A percentile compares a stretch with the other conserved stretches of the same genome.
phyloP scores from a whole-genome alignment of 1,140 invertebrate species.

The Bombus confusus region DNA sequence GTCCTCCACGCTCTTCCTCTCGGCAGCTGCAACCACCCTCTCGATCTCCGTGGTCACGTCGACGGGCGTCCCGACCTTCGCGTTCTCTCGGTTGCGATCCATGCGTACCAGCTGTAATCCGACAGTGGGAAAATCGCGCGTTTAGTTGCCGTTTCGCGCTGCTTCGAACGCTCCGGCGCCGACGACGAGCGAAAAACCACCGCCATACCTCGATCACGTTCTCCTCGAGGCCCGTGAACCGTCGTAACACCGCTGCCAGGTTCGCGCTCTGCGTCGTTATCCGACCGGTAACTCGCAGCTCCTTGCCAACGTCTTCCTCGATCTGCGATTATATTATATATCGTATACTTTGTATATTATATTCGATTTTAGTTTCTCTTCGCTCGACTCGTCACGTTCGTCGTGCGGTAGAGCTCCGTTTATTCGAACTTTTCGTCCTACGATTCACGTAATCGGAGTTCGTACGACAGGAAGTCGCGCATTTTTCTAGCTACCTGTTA shows the following conservation, averaged over 20 bases:
- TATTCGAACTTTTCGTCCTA: no score
- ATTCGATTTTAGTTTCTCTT: neutral
- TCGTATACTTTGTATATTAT: no score
- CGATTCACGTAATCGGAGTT: no score
- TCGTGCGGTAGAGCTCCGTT: no score
- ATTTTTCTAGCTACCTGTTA: no score
- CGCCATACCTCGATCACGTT: constrained; percentile 71
- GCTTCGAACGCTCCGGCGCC: no score
- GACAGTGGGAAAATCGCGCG: no score
- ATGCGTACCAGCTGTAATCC: constrained; percentile 69
- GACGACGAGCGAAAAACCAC: no score
- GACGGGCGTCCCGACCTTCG: constrained; percentile 71
- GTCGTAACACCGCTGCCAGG: constrained; percentile 56
- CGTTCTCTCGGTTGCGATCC: constrained; percentile 73
- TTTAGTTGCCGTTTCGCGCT: no score
- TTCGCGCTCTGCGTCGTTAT: constrained; percentile 70
- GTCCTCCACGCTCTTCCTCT: constrained; percentile 9
- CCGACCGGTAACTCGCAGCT: constrained; percentile 73
- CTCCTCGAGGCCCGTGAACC: constrained; percentile 71
- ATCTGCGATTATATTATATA: no score
- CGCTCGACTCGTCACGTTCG: no score
- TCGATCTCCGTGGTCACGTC: constrained; percentile 76
- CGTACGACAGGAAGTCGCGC: accelerated
- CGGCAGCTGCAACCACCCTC: constrained; percentile 27
- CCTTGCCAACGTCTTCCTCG: constrained; percentile 71